These are phyloP conservation scores for Schizopygopsis malacanthus DNA, from an alignment of 2,797 vertebrate species.

Conservation along the genomic window DNA sequence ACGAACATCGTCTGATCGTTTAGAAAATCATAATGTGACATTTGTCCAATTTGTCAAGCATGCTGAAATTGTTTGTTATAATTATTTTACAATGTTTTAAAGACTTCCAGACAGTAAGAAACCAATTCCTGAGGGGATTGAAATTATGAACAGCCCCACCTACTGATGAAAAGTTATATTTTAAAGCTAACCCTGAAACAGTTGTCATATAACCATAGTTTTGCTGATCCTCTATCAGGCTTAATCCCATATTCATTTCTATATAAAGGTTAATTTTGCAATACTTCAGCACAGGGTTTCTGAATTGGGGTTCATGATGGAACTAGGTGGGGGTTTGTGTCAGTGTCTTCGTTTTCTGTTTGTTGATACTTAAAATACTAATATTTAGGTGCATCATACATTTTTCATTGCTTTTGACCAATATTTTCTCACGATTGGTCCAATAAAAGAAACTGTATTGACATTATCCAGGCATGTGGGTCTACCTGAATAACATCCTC, in stretches of 20 bases:
- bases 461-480: not conserved
- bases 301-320: not conserved
- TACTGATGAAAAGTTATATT: not conserved
- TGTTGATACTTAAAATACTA: not conserved
- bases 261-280: not conserved
- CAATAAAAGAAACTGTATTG: not conserved
- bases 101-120: not conserved
- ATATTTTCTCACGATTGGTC: not conserved
- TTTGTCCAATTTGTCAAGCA: not conserved
- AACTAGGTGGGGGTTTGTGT: not conserved
- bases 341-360: not conserved
- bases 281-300: not conserved
- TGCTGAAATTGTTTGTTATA: not conserved
- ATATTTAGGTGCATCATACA: not conserved
- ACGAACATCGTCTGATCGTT: not conserved
- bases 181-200: not conserved
- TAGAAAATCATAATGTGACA: not conserved
- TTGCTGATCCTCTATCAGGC: not conserved
- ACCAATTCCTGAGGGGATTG: not conserved
- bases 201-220: not conserved
- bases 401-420: not conserved
- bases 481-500: not conserved
- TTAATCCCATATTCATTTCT: not conserved
- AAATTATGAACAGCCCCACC: not conserved
- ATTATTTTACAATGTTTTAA: not conserved